These are phyloP conservation scores for Manis crassicaudata DNA, from an alignment of 2,797 vertebrate species.

Conservation along the genomic window DNA sequence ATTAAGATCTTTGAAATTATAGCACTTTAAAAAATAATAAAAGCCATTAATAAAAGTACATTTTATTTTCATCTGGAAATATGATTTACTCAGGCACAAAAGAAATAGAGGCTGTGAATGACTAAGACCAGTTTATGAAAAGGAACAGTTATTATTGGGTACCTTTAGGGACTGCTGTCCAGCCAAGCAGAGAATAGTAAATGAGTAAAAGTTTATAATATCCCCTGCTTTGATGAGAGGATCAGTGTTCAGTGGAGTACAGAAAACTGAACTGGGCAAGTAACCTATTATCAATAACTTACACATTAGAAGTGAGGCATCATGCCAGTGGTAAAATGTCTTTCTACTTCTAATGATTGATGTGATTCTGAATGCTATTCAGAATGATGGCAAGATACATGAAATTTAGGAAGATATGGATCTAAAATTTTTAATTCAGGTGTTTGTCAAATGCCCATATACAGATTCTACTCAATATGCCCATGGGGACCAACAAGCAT, in stretches of 20 bases:
- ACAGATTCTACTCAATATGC: conserved; percentile 68
- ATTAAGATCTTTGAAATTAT: conserved; percentile 61
- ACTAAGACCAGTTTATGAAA: conserved; percentile 38
- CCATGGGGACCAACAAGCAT: conserved; percentile 68
- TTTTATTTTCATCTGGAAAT: conserved; percentile 59
- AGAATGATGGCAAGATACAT: neutral
- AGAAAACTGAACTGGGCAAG: neutral
- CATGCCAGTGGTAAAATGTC: neutral
- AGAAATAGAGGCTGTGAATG: conserved; percentile 18
- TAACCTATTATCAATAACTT: neutral
- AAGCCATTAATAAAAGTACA: conserved; percentile 40
- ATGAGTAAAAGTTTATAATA: neutral
- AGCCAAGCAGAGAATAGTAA: conserved; percentile 33
- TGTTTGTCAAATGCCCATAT: conserved; percentile 77
- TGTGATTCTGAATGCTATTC: conserved; percentile 13
- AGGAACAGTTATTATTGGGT: conserved; percentile 2
- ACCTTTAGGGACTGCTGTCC: neutral
- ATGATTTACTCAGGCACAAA: conserved; percentile 22
- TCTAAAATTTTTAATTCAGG: neutral
- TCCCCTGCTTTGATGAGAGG: neutral
- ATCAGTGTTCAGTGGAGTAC: neutral
- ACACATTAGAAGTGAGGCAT: neutral
- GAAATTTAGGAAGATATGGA: neutral
- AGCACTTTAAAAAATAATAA: conserved; percentile 57
- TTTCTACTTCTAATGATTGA: neutral